These are phyloP conservation scores for Podarcis cretensis DNA, from an alignment of 2,113 vertebrate species.

Conservation along the genomic window DNA sequence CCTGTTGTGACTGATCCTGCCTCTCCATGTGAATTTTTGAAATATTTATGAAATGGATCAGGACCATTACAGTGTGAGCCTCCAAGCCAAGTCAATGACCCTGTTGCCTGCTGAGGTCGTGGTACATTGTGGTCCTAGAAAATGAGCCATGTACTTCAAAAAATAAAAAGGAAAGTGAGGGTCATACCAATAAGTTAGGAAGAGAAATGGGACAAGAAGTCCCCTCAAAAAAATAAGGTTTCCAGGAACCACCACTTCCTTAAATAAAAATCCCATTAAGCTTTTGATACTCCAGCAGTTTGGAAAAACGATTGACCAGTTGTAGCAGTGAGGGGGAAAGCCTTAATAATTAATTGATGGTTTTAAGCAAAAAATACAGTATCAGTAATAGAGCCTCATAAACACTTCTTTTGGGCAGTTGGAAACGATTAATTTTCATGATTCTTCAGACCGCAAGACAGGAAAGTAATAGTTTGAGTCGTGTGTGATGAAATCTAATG, in stretches of 20 bases:
- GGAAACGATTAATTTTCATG: slow-evolving; percentile 73
- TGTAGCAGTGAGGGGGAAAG: slow-evolving; percentile 28
- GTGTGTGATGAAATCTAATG: slow-evolving; percentile 74
- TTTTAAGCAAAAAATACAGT: slow-evolving; percentile 72
- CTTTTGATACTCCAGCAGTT: slow-evolving; percentile 35
- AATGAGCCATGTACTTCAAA: not conserved
- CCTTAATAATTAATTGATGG: slow-evolving; percentile 64
- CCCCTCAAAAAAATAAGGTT: slow-evolving; percentile 19
- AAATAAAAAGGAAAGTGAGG: not conserved
- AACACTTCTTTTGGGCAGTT: slow-evolving; percentile 56
- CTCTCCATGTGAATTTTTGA: too few relatives aligned
- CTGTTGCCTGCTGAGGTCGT: not conserved
- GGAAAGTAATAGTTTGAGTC: slow-evolving; percentile 71
- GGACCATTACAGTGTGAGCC: not conserved
- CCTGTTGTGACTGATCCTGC: not conserved
- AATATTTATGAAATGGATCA: not conserved
- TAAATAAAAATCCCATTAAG: slow-evolving; percentile 54
- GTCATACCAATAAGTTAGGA: too few relatives aligned
- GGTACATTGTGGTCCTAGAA: not conserved
- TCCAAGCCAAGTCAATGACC: too few relatives aligned
- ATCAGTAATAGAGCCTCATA: slow-evolving; percentile 65
- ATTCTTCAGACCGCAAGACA: slow-evolving; percentile 68
- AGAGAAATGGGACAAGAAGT: not conserved
- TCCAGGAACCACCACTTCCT: slow-evolving; percentile 31
- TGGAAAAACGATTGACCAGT: slow-evolving; percentile 46